These are phyloP conservation scores for Epinephelus fuscoguttatus DNA, from an alignment of 2,113 vertebrate species.

Conservation along the genomic window DNA sequence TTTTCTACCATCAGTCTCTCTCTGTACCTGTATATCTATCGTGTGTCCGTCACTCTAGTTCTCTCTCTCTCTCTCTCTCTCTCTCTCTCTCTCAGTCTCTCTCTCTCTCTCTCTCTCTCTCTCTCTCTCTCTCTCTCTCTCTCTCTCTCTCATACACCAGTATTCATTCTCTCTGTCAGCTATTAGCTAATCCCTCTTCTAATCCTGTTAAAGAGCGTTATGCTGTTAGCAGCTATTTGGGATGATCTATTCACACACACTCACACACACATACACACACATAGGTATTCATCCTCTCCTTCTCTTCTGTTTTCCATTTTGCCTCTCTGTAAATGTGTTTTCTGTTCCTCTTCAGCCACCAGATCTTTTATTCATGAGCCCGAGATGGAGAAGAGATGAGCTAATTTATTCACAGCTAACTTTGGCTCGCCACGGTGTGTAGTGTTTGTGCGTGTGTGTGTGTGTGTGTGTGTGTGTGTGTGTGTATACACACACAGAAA, in stretches of 20 bases:
- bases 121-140: slow-evolving; percentile 36
- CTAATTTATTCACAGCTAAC: slow-evolving; percentile 81
- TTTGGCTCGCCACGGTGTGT: slow-evolving; percentile 62
- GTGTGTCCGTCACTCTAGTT: slow-evolving; percentile 49
- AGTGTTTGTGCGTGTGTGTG: slow-evolving; percentile 44
- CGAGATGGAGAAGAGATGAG: slow-evolving; percentile 76
- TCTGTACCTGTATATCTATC: slow-evolving; percentile 13
- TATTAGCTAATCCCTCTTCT: slow-evolving; percentile 85
- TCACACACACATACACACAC: slow-evolving; percentile 29
- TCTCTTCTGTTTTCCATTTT: slow-evolving; percentile 76
- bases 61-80: slow-evolving; percentile 40
- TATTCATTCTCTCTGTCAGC: slow-evolving; percentile 75
- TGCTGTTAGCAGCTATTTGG: slow-evolving; percentile 86
- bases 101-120: slow-evolving; percentile 37
- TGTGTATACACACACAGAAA: slow-evolving; percentile 28
- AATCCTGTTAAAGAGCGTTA: slow-evolving; percentile 87
- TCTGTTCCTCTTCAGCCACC: slow-evolving; percentile 77
- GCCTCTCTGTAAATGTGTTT: slow-evolving; percentile 80
- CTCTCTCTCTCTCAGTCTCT: slow-evolving; percentile 33
- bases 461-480: slow-evolving; percentile 29
- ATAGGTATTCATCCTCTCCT: slow-evolving; percentile 69
- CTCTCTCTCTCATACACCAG: slow-evolving; percentile 38
- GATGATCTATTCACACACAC: slow-evolving; percentile 71
- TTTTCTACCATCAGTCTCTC: background rate
- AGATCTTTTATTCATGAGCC: slow-evolving; percentile 83